Percentiles rank a stretch among this genome's conserved stretches.
phyloP scores from a whole-genome alignment of 2,113 vertebrate species.

The Nerophis lumbriciformis region DNA sequence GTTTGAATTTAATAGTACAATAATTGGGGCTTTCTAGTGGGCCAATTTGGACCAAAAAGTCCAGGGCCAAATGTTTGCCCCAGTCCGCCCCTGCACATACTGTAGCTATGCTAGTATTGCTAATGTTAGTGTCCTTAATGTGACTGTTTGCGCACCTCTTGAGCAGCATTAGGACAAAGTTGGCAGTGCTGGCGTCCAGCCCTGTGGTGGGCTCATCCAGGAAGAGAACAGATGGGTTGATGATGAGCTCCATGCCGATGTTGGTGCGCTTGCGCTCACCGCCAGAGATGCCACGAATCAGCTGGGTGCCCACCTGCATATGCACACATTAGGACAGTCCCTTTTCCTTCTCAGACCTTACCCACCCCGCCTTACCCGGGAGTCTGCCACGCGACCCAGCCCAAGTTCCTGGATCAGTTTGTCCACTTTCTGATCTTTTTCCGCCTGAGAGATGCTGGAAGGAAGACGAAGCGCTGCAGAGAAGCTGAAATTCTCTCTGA shows the following conservation, averaged over 20 bases:
- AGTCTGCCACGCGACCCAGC: slow-evolving; percentile 84
- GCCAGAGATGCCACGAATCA: slow-evolving; percentile 85
- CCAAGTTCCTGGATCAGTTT: slow-evolving; percentile 82
- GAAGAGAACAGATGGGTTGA: slow-evolving; percentile 84
- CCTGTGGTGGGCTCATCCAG: slow-evolving; percentile 94
- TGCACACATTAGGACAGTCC: not conserved
- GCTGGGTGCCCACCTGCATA: slow-evolving; percentile 84
- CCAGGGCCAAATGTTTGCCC: no score
- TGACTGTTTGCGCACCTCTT: slow-evolving; percentile 72
- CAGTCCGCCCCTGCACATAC: no score
- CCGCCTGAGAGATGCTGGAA: slow-evolving; percentile 60
- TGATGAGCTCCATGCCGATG: slow-evolving; percentile 95
- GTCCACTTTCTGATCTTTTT: slow-evolving; percentile 77
- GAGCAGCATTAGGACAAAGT: slow-evolving; percentile 84
- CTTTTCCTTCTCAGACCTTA: not conserved
- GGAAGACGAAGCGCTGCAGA: slow-evolving; percentile 89
- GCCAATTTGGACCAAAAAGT: no score
- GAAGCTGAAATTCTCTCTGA: slow-evolving; percentile 90
- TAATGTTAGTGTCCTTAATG: no score
- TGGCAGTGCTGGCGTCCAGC: slow-evolving; percentile 87
- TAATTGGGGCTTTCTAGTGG: no score
- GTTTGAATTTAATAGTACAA: no score
- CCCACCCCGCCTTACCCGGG: slow-evolving; percentile 66
- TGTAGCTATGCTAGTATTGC: no score
- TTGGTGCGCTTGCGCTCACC: slow-evolving; percentile 91